Base-by-base conservation (phyloP, 1,140 invertebrate species). In the Diorhabda carinulata region DNA sequence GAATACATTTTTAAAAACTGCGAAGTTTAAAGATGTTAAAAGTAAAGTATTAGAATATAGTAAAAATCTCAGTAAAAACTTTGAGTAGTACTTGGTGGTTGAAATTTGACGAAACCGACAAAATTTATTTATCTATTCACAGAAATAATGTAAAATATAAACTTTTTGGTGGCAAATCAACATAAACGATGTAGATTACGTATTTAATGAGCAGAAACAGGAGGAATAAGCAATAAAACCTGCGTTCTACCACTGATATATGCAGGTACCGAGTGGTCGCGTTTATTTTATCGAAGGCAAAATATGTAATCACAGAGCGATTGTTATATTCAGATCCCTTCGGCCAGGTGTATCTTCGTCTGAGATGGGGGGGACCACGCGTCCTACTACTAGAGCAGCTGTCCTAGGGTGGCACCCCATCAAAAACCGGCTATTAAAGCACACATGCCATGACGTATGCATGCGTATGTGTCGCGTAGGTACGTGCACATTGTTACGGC, bases 381-480 rank as follows among this genome's bases (percentile, higher is more conserved):
- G 74, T 71, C 72, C 58, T 43, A 56, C 47, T 8, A 52, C 47
- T 6, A 66, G 58, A 70, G 64, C 75, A 77, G 75, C 75, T 77
- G 75, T 52, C 64, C 25, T 71, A 69, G 75, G 75, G 74, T 74
- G 67, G 66, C 69, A 74, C 74, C 75, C 75, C 74, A 70, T 73
- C 61, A 66, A 68, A 68, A 71, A 71, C 66, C 60, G 60, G 60
- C 61, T 64, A 58, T 66, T 71, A 66, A 71, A 61, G 67, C 70
- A 77, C 75, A 77, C 75, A 77, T 77, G 75, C 75, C 75, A 67
- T 75, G 75, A 77, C 75, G 75, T 77, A 77, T 76, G 75, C 70
- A 72, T 67, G 74, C 75, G 65, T 77, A 75, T 77, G 74, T 77
- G 74, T 77, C 75, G 75, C 72, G 72, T 77, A 73, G 64, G 59